A percentile compares a stretch with the other conserved stretches of the same genome.
phyloP scores from a whole-genome alignment of 2,797 vertebrate species.

The Hemitrygon akajei region DNA sequence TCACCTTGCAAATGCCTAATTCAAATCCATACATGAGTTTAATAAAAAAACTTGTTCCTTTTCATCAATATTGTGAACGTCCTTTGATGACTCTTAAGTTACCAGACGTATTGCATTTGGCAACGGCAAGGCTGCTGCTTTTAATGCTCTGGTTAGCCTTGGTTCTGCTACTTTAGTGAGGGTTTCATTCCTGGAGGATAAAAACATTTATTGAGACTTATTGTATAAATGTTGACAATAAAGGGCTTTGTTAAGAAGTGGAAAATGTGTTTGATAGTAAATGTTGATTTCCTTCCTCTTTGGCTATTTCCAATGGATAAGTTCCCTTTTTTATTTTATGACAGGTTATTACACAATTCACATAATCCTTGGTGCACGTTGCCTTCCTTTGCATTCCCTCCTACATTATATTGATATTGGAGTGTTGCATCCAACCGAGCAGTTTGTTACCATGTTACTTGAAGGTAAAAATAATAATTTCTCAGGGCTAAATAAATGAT shows the following conservation, averaged over 20 bases:
- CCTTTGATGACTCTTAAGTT: too few species aligned
- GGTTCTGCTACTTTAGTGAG: too few species aligned
- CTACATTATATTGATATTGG: constrained; percentile 77
- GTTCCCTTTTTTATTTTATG: not conserved
- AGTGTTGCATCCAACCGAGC: constrained; percentile 73
- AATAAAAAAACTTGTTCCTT: too few species aligned
- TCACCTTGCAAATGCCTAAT: too few species aligned
- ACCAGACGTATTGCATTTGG: too few species aligned
- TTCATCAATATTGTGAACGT: too few species aligned
- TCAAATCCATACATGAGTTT: too few species aligned
- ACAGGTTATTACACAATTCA: constrained; percentile 79
- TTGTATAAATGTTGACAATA: not conserved
- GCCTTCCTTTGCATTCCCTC: constrained; percentile 73
- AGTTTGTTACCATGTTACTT: constrained; percentile 68
- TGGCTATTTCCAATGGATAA: not conserved
- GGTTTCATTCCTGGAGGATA: not conserved
- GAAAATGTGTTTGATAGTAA: not conserved
- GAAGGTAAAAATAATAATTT: constrained; percentile 58
- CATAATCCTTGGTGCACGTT: constrained; percentile 65
- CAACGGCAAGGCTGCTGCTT: too few species aligned
- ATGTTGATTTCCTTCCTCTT: not conserved
- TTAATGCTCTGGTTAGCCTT: too few species aligned
- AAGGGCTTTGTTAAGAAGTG: not conserved
- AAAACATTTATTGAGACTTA: not conserved
- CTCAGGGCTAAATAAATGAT: not conserved